These are phyloP conservation scores for Bombus soroeensis DNA, from an alignment of 1,140 invertebrate species.

Conservation along the genomic window DNA sequence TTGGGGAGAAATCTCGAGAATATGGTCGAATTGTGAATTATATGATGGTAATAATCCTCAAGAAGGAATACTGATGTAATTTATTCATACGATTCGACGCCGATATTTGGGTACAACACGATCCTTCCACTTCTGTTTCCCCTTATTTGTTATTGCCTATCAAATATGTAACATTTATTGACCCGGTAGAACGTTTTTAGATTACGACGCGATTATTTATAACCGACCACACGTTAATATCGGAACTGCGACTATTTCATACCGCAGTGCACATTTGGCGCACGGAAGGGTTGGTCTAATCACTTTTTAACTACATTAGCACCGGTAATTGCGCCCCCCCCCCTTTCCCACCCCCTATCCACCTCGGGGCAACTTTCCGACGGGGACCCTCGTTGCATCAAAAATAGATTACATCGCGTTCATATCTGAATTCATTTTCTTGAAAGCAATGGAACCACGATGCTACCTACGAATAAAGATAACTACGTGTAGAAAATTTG, in stretches of 20 bases:
- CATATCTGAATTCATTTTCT: slow-evolving; percentile 59
- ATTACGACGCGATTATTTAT: slow-evolving; percentile 53
- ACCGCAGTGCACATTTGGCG: slow-evolving; percentile 46
- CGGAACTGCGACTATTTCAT: slow-evolving; percentile 50
- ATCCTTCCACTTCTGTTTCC: background rate
- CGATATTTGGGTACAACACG: background rate
- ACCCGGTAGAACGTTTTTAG: slow-evolving; percentile 24
- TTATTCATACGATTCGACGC: slow-evolving; percentile 1
- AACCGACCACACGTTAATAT: slow-evolving; percentile 31
- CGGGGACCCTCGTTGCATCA: slow-evolving; percentile 58
- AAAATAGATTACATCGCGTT: slow-evolving; percentile 66
- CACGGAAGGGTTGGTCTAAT: slow-evolving; percentile 65
- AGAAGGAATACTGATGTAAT: slow-evolving; percentile 9
- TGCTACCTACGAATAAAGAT: background rate
- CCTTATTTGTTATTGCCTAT: background rate
- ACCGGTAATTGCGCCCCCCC: slow-evolving; percentile 47
- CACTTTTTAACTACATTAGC: slow-evolving; percentile 71
- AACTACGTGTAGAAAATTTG: background rate
- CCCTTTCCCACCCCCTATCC: background rate
- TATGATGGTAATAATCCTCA: background rate
- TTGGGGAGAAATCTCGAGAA: background rate
- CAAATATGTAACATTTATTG: background rate
- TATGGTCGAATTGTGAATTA: slow-evolving; percentile 12
- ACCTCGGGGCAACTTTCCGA: slow-evolving; percentile 34
- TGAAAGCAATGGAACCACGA: slow-evolving; percentile 13